phyloP scores from a whole-genome alignment of 2,113 vertebrate species.

The Cebus imitator region DNA sequence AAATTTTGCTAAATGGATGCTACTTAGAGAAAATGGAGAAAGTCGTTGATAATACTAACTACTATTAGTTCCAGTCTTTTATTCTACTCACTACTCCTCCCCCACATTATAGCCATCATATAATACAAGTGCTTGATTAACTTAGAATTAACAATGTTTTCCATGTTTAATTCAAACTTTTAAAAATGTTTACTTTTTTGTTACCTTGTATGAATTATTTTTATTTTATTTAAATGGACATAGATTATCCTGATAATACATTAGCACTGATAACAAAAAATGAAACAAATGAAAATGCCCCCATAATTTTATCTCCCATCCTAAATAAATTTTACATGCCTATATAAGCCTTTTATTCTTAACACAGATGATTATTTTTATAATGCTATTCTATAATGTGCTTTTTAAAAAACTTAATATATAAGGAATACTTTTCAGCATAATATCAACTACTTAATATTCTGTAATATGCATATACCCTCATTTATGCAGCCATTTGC shows the following conservation, averaged over 20 bases:
- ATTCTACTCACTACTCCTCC: neutral
- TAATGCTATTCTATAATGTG: neutral
- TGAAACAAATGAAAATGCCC: neutral
- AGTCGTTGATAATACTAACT: neutral
- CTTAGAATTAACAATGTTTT: neutral
- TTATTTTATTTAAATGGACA: neutral
- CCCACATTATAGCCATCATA: neutral
- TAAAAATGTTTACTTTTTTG: neutral
- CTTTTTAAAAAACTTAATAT: neutral
- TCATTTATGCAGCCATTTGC: neutral
- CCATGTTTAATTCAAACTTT: neutral
- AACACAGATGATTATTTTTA: neutral
- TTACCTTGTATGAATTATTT: neutral
- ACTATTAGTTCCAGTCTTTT: neutral
- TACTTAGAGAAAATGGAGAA: conserved; percentile 13
- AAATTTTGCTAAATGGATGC: neutral
- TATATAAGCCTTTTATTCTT: neutral
- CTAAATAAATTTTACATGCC: neutral
- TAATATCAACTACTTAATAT: neutral
- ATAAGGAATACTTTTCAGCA: neutral
- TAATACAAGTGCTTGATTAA: neutral
- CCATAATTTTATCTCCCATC: neutral
- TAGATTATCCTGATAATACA: conserved; percentile 1
- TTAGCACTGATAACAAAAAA: neutral
- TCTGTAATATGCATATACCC: neutral